These are phyloP conservation scores for Entomobrya proxima DNA, from an alignment of 2,888 invertebrate species.

Conservation along the genomic window DNA sequence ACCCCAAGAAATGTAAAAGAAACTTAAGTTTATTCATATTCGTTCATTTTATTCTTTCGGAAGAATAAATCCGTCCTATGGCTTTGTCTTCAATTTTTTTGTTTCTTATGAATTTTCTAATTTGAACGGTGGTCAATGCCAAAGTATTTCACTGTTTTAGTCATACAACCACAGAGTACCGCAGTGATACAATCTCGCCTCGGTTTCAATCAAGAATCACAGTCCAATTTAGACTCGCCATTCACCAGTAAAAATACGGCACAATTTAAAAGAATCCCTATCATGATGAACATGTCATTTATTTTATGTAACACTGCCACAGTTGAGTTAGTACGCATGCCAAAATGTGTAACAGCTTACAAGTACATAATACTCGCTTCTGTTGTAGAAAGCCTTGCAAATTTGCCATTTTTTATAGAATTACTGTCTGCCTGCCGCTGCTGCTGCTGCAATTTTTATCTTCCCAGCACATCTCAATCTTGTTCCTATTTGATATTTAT, in stretches of 20 bases:
- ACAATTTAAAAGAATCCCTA: background rate
- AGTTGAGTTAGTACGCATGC: too few relatives aligned
- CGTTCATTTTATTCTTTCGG: too few relatives aligned
- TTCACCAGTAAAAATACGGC: background rate
- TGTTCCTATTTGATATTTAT: background rate
- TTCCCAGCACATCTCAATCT: background rate
- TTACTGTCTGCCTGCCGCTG: background rate
- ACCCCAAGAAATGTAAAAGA: too few relatives aligned
- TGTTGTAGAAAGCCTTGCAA: background rate
- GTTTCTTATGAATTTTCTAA: background rate
- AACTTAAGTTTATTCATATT: too few relatives aligned
- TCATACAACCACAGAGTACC: background rate
- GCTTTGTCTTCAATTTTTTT: too few relatives aligned
- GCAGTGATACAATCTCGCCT: background rate
- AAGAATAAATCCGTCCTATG: too few relatives aligned
- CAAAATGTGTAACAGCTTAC: too few relatives aligned
- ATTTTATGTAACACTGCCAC: background rate
- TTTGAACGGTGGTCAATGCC: background rate
- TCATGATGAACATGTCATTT: constrained; percentile 33
- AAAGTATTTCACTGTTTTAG: too few relatives aligned
- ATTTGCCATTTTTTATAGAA: background rate
- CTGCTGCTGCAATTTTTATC: too few relatives aligned
- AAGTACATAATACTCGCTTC: too few relatives aligned
- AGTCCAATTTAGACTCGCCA: background rate
- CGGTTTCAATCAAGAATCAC: background rate